Conservation (phyloP, 64 coral and sea anemone species). For the Stichodactyla mertensii region DNA sequence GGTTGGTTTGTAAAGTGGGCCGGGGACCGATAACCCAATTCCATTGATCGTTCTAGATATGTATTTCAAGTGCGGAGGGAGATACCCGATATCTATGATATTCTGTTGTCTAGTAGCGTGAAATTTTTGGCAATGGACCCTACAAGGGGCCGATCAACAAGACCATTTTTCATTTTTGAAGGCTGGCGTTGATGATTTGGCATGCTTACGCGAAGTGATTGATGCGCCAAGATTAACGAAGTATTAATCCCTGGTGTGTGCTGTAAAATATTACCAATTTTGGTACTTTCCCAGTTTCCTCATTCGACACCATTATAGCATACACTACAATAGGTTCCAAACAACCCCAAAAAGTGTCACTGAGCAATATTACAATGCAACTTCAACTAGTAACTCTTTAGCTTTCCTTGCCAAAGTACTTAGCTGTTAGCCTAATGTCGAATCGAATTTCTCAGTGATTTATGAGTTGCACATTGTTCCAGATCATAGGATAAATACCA, state of each 20-base stretch:
- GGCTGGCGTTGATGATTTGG: slow-evolving; percentile 24
- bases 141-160: slow-evolving; percentile 16
- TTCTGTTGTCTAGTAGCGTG: slow-evolving; percentile 2
- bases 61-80: slow-evolving; percentile 1
- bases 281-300: not conserved
- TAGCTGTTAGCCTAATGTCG: not conserved
- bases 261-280: not conserved
- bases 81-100: not conserved
- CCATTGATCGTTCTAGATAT: not conserved
- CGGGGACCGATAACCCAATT: not conserved
- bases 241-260: slow-evolving; percentile 1
- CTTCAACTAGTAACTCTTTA: not conserved
- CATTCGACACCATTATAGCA: not conserved
- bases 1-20: not conserved
- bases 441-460: slow-evolving; percentile 21
- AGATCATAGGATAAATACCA: not conserved
- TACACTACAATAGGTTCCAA: not conserved
- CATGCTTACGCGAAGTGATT: slow-evolving; percentile 23
- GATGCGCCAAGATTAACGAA: slow-evolving; percentile 22
- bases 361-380: not conserved
- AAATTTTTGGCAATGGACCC: not conserved
- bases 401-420: not conserved
- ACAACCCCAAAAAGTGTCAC: not conserved
- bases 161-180: slow-evolving; percentile 40
- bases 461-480: not conserved